Conservation (phyloP, 2,113 vertebrate species). For the Strix uralensis region DNA sequence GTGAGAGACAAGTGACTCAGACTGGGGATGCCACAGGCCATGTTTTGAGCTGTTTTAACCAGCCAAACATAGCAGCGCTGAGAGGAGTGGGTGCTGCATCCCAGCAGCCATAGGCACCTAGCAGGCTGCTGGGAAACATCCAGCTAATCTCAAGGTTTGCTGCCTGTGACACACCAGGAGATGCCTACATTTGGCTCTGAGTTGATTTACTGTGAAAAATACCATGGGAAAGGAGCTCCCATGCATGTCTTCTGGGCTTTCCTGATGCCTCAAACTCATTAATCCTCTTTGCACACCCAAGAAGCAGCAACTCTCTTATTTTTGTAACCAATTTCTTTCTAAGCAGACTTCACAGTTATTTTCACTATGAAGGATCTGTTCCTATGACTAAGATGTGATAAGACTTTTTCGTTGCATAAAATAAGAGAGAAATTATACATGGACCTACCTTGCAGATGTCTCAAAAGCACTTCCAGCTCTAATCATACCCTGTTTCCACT, state of each 20-base stretch:
- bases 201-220: not conserved
- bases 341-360: not conserved
- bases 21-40: no score
- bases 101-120: not conserved
- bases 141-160: not conserved
- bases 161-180: not conserved
- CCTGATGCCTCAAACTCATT: not conserved
- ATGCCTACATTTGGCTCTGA: not conserved
- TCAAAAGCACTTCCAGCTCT: not conserved
- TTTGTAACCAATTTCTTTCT: not conserved
- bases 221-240: not conserved
- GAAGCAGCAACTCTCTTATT: not conserved
- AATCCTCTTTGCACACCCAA: not conserved
- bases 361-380: not conserved
- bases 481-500: not conserved
- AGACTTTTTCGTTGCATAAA: not conserved
- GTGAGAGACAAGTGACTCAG: not conserved
- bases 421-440: not conserved
- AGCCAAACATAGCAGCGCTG: not conserved
- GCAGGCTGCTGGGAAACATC: not conserved
- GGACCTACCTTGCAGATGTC: not conserved
- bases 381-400: not conserved
- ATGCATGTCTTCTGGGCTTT: not conserved
- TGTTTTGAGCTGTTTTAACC: not conserved
- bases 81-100: not conserved